Percentiles rank a stretch among this genome's conserved stretches.
phyloP scores from a whole-genome alignment of 1,140 invertebrate genomes.

The Diorhabda sublineata region DNA sequence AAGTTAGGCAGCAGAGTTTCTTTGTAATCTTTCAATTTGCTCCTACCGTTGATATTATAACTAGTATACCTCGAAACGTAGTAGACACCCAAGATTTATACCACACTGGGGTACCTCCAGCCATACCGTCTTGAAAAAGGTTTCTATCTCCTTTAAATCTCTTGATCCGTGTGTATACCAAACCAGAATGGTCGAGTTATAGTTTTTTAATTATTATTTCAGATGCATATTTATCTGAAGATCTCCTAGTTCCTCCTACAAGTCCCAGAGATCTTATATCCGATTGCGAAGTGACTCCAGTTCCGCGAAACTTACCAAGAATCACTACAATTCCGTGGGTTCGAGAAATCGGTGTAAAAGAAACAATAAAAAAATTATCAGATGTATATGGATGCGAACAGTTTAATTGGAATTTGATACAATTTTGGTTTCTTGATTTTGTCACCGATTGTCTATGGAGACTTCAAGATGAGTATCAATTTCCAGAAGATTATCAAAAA shows the following conservation, averaged over 20 bases:
- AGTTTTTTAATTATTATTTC: no score
- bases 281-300: neutral
- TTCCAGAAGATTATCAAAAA: conserved; percentile 34
- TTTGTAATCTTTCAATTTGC: no score
- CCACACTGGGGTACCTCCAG: no score
- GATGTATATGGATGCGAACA: conserved; percentile 34
- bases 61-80: no score
- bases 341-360: conserved; percentile 37
- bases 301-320: neutral
- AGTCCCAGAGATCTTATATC: neutral
- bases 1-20: no score
- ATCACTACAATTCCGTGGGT: conserved; percentile 31
- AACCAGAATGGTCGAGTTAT: no score
- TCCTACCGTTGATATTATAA: no score
- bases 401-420: conserved; percentile 38
- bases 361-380: conserved; percentile 34
- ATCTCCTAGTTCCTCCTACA: neutral
- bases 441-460: conserved; percentile 43
- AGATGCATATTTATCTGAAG: neutral
- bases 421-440: conserved; percentile 45
- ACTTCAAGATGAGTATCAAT: conserved; percentile 40
- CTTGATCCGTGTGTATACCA: no score
- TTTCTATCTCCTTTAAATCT: no score
- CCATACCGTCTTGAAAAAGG: no score
- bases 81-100: no score